Base-by-base conservation (phyloP, 2,113 vertebrate genomes). In the Antechinus stuartii region DNA sequence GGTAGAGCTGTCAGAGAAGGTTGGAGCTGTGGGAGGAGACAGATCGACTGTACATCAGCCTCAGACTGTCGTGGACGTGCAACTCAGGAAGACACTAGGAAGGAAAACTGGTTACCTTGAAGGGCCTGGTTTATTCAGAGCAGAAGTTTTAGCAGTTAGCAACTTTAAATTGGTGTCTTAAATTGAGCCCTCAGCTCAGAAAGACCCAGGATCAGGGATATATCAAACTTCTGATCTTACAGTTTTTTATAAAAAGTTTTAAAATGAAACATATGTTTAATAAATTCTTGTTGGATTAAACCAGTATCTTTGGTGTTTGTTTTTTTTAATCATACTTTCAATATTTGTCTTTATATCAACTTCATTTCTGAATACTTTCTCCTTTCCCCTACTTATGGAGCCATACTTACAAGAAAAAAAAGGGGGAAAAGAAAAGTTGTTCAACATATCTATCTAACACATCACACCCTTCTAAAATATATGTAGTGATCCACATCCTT, bases 1-100 rank as follows among this genome's bases (percentile, higher is more conserved):
- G 90, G 93, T 57, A 95, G 91, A 96, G 54, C 57, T n/a, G 19
- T 95, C 55, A 91, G 91, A 97, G 96, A 93, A 91, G 89, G 54
- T 89, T 94, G 91, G 11, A 61, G 92, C 35, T 0, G 0, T 27
- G 55, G 53, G 61, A 76, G 90, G 93, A 90, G 56, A 46, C 90
- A 23, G 89, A 91, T 42, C 61, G 55, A 76, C 54, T 52, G 52
- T 55, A 0, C 1, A 9, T 84, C 30, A 8, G 16, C 68, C n/a
- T 84, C 68, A 42, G n/a, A 19, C 68, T 84, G 53, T 42, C 61
- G 47, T 92, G 50, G 91, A 57, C 90, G 2, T 93, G 16, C 22
- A 42, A 10, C 26, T 26, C 90, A 24, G 22, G 0, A 46, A 55
- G 57, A 90, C 25, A 49, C 7, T 11, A 1, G 0, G n/a, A 56